Conservation (phyloP, 2,113 vertebrate species). For the Tachysurus vachellii region DNA sequence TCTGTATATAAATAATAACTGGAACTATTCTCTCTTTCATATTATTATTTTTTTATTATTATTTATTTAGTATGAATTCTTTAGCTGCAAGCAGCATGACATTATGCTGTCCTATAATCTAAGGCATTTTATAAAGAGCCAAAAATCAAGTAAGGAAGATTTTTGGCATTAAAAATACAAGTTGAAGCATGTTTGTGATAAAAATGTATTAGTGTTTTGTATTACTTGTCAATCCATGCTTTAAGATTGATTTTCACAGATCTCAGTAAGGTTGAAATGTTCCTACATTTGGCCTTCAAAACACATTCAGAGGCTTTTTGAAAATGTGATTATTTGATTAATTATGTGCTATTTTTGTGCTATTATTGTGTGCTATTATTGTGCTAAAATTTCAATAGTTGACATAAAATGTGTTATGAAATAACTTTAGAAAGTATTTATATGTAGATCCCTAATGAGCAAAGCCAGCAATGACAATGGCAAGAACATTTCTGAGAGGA, state of each 20-base stretch:
- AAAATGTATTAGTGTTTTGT: background rate
- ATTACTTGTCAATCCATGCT: constrained; percentile 53
- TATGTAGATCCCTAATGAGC: background rate
- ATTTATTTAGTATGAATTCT: background rate
- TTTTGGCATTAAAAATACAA: constrained; percentile 44
- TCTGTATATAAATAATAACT: constrained; percentile 48
- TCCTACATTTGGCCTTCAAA: background rate
- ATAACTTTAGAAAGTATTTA: background rate
- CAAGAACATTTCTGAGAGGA: background rate
- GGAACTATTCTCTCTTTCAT: constrained; percentile 16
- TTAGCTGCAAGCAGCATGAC: background rate
- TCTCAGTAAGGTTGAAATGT: background rate
- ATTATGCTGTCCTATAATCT: constrained; percentile 3
- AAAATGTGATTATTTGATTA: background rate
- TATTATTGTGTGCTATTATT: background rate
- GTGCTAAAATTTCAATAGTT: too few species aligned
- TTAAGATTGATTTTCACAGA: background rate
- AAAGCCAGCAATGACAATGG: background rate
- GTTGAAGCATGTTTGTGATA: constrained; percentile 35
- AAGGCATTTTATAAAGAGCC: constrained; percentile 58
- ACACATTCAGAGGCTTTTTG: background rate
- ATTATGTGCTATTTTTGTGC: background rate
- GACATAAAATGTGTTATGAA: background rate
- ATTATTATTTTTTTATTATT: constrained; percentile 20
- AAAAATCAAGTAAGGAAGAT: constrained; percentile 36